Base-by-base conservation (phyloP, 1,140 invertebrate species). In the Medauroidea extradentata region DNA sequence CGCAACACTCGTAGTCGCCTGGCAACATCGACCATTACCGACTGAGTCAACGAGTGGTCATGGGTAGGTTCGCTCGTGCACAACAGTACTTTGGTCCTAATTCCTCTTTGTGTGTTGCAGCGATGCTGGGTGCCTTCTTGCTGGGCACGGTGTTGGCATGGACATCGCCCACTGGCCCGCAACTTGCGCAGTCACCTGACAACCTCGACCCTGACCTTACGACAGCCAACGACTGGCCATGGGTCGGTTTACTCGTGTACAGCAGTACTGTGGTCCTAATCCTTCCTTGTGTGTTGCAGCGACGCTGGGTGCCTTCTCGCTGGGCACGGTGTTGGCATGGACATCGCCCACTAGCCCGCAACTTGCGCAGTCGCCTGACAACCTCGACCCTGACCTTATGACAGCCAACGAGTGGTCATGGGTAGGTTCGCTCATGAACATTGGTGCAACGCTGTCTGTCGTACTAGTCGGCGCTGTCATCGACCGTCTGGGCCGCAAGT, bases 51-150 rank as follows among this genome's bases (percentile, higher is more conserved):
- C 29, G 29, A 34, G 29, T 34, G 66, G 61, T 87, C 87, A 1
- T 85, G 90, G 80, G 81, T 94, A 2, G 85, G 88, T 5, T 89
- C 90, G 0, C 74, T 93, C 8, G 72, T 91, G 46, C 85, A 89
- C 1, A 81, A 94, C 25, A 90, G 91, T 0, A 91, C 89, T n/a
- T n/a, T n/a, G n/a, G n/a, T n/a, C n/a, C n/a, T n/a, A n/a, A n/a
- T n/a, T n/a, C n/a, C n/a, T n/a, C n/a, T n/a, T n/a, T n/a, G n/a
- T n/a, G n/a, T 66, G 59, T 73, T 75, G 27, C 76, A 91, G 90
- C 85, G 27, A 87, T 85, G 1, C 71, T 90, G 23, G 81, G 87
- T 16, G 84, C 88, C 0, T 79, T 90, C 18, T 79, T 82, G 8
- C 84, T 71, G 13, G 70, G 70, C 50, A 69, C 55, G 43, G 85